Conservation (phyloP, 1,140 invertebrate species). For the Physella acuta region DNA sequence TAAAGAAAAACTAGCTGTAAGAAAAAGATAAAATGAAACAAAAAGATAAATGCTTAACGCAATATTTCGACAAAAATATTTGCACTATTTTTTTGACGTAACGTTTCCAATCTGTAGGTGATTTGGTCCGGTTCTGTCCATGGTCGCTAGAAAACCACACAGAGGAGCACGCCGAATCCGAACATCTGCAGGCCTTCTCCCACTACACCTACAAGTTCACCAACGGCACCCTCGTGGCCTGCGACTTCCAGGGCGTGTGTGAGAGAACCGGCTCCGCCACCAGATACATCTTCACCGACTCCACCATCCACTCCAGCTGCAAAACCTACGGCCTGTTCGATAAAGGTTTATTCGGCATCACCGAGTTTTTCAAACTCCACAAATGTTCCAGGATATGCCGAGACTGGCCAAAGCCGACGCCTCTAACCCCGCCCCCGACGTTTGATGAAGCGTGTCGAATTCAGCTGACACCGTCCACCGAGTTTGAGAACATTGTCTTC, state of each 20-base stretch:
- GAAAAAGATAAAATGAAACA: no score
- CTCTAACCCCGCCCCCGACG: conserved; percentile 20
- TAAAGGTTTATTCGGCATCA: conserved; percentile 16
- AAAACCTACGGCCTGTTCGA: conserved; percentile 19
- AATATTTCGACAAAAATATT: no score
- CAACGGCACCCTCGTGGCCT: conserved; percentile 8
- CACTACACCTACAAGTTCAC: conserved; percentile 21
- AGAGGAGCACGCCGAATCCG: not conserved
- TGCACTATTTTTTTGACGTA: no score
- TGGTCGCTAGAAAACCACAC: conserved; percentile 7
- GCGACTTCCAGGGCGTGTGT: conserved; percentile 21
- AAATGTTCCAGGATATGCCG: conserved; percentile 20
- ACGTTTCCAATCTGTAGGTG: no score
- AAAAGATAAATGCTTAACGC: no score
- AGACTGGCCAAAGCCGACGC: conserved; percentile 19
- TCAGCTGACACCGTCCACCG: not conserved
- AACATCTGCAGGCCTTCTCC: conserved; percentile 18
- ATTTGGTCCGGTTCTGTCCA: conserved; percentile 23
- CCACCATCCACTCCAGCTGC: conserved; percentile 17
- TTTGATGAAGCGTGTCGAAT: conserved; percentile 6
- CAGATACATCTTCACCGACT: conserved; percentile 23
- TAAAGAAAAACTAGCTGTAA: no score
- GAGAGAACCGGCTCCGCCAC: not conserved
- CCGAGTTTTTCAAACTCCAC: conserved; percentile 28
- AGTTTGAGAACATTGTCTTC: conserved; percentile 22